phyloP scores from a whole-genome alignment of 2,797 vertebrate species.

The Rhynchotus rufescens region DNA sequence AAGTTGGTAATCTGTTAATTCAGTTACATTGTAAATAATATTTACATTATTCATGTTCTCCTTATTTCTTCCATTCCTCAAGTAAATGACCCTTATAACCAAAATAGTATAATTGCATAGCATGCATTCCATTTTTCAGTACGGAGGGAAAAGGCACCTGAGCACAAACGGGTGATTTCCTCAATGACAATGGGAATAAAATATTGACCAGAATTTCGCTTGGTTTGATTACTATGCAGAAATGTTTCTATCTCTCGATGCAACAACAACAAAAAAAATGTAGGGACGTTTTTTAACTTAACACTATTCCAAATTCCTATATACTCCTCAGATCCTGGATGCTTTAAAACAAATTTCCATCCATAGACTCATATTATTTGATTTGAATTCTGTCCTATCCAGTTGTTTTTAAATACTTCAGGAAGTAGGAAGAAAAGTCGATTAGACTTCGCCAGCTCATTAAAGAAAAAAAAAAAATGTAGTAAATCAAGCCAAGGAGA shows the following conservation, averaged over 20 bases:
- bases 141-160: not conserved
- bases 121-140: not conserved
- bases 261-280: not conserved
- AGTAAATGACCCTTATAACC: not conserved
- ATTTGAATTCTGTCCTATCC: not conserved
- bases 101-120: not conserved
- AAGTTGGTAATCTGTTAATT: not conserved
- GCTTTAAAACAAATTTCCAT: not conserved
- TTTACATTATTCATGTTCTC: constrained; percentile 2
- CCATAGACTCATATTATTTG: no score
- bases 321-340: not conserved
- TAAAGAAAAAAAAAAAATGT: not conserved
- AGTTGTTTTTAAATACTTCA: not conserved
- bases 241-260: not conserved
- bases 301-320: not conserved
- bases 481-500: not conserved
- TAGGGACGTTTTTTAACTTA: not conserved
- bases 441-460: not conserved
- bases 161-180: not conserved
- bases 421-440: no score
- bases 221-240: not conserved
- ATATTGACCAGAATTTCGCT: not conserved
- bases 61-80: not conserved
- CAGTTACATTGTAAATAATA: not conserved
- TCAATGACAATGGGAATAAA: not conserved